Evolutionary conservation across 2,888 invertebrate genomes (phyloP).

Genomic region (Anoplius nigerrimus): DNA sequence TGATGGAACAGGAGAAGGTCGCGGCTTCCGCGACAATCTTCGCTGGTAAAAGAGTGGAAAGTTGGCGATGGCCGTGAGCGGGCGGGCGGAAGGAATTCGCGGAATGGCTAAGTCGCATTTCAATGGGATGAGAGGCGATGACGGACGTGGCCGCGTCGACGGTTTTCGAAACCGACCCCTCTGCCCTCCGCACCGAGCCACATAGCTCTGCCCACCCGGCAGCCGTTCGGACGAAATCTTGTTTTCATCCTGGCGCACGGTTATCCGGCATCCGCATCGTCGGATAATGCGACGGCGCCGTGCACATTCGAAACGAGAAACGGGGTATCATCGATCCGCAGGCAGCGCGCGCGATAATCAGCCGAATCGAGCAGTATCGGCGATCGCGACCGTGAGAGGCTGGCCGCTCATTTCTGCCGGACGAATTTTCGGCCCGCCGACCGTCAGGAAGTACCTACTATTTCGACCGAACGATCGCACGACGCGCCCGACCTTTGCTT

Average conservation of each 20-base stretch:
- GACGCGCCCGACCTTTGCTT: too few species aligned
- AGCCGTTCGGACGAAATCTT: too few species aligned
- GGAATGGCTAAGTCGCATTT: background rate
- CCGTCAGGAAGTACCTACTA: too few species aligned
- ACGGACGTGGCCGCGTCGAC: background rate
- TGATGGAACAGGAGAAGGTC: slow-evolving; percentile 4
- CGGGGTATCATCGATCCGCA: slow-evolving; percentile 1
- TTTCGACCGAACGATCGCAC: too few species aligned
- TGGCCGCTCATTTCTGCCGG: too few species aligned
- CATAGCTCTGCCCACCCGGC: background rate
- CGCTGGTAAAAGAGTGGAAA: background rate
- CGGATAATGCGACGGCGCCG: slow-evolving; percentile 4
- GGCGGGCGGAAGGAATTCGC: background rate
- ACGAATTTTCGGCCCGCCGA: too few species aligned
- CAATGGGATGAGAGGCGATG: background rate
- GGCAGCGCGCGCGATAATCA: too few species aligned
- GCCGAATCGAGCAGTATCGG: too few species aligned
- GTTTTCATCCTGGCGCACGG: too few species aligned
- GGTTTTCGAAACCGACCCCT: background rate
- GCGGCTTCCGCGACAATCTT: background rate
- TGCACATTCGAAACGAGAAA: background rate
- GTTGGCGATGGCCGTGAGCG: background rate
- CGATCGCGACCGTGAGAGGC: too few species aligned
- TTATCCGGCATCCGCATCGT: background rate
- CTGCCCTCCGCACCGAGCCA: background rate